These are phyloP conservation scores for Pteronotus mesoamericanus DNA, from an alignment of 2,797 vertebrate genomes.

Conservation along the genomic window DNA sequence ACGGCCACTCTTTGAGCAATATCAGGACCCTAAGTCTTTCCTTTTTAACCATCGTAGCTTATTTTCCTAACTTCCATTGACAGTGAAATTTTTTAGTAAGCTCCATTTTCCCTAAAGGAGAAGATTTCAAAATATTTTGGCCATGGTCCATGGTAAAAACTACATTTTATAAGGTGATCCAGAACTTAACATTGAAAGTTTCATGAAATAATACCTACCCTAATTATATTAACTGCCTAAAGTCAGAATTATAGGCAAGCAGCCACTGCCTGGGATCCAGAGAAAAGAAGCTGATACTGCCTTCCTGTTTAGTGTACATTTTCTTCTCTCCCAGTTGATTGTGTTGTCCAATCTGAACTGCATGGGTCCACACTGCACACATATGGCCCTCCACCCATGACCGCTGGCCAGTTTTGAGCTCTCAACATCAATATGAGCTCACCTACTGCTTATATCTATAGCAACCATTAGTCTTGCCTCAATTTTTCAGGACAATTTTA, in stretches of 20 bases:
- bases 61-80: conserved; percentile 25
- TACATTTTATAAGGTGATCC: neutral
- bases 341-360: neutral
- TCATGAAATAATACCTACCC: neutral
- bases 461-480: neutral
- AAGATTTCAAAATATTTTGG: conserved; percentile 29
- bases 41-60: neutral
- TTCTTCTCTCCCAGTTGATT: neutral
- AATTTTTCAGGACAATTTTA: neutral
- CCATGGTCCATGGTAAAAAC: neutral
- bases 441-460: neutral
- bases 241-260: neutral
- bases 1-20: neutral
- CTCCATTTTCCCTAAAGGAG: neutral
- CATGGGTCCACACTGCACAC: neutral
- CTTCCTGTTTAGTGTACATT: neutral
- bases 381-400: neutral
- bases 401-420: neutral
- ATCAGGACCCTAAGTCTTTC: neutral
- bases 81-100: neutral
- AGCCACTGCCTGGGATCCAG: neutral
- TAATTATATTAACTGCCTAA: neutral
- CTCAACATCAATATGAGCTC: neutral
- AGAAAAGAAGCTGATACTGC: neutral
- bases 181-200: neutral